Percentiles rank a stretch among this genome's conserved stretches.
These are phyloP conservation scores for Molossus molossus DNA, from an alignment of 2,797 vertebrate genomes.

Conservation along the genomic window DNA sequence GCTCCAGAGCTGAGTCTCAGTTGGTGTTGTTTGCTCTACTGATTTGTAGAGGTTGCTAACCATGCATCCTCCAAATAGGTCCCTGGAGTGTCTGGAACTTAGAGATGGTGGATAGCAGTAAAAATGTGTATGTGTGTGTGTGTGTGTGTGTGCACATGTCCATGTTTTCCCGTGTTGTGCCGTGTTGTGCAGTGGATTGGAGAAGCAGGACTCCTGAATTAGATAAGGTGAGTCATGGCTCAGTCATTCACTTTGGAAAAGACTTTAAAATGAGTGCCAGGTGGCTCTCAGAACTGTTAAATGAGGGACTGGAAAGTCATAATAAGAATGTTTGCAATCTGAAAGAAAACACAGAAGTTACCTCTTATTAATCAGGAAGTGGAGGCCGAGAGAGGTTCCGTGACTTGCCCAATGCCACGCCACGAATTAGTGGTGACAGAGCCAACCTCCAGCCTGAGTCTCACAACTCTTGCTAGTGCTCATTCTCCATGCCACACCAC, in stretches of 20 bases:
- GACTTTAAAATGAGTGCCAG: slow-evolving; percentile 47
- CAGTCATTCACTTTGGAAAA: neutral
- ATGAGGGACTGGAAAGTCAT: neutral
- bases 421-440: neutral
- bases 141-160: neutral
- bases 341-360: neutral
- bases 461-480: neutral
- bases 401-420: neutral
- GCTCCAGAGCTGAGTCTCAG: neutral
- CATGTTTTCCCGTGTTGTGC: neutral
- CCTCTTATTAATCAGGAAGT: neutral
- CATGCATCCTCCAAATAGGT: neutral
- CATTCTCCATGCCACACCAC: neutral
- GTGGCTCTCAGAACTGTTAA: neutral
- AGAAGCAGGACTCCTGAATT: neutral
- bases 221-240: neutral
- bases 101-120: neutral
- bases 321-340: neutral
- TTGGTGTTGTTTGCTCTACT: neutral
- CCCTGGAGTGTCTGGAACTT: neutral
- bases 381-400: neutral
- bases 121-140: neutral
- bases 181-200: neutral
- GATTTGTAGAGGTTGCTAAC: neutral
- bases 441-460: neutral